Conservation (phyloP, 1,140 invertebrate genomes). For the Lasioglossum albipes region DNA sequence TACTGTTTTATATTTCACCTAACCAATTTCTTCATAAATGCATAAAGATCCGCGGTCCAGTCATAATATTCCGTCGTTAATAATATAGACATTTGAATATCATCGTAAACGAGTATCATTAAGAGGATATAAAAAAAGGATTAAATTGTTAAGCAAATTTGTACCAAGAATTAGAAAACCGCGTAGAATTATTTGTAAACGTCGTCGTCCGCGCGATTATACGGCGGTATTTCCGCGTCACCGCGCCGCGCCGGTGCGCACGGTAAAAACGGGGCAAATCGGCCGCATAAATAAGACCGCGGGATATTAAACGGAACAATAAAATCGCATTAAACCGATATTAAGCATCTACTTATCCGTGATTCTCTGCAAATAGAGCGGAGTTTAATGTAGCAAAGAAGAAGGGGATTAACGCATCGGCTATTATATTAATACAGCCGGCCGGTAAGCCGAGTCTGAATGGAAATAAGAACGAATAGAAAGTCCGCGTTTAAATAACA, state of each 20-base stretch:
- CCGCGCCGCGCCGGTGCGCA: background rate
- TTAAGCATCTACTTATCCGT: conserved; percentile 22
- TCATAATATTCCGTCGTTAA: too few species aligned
- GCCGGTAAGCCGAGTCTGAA: conserved; percentile 4
- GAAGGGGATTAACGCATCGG: conserved; percentile 31
- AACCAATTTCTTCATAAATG: too few species aligned
- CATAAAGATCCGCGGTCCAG: too few species aligned
- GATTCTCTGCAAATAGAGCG: conserved; percentile 29
- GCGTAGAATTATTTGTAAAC: background rate
- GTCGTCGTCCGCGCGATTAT: background rate
- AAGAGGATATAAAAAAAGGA: too few species aligned
- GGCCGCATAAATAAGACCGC: background rate
- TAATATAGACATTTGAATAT: too few species aligned
- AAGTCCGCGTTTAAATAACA: conserved; percentile 36
- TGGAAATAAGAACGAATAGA: conserved; percentile 32
- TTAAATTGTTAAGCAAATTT: too few species aligned
- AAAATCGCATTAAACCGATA: conserved; percentile 32
- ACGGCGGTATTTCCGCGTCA: background rate
- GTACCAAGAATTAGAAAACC: background rate
- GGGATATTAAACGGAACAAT: conserved; percentile 32
- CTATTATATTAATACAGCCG: conserved; percentile 23
- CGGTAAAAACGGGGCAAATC: background rate
- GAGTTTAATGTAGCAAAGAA: conserved; percentile 10
- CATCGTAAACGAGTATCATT: too few species aligned
- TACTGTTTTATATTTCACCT: too few species aligned